Evolutionary conservation across 2,113 vertebrate genomes (phyloP), one percentile per base, ranked within the genome.

Genomic region (Phoenicopterus ruber): DNA sequence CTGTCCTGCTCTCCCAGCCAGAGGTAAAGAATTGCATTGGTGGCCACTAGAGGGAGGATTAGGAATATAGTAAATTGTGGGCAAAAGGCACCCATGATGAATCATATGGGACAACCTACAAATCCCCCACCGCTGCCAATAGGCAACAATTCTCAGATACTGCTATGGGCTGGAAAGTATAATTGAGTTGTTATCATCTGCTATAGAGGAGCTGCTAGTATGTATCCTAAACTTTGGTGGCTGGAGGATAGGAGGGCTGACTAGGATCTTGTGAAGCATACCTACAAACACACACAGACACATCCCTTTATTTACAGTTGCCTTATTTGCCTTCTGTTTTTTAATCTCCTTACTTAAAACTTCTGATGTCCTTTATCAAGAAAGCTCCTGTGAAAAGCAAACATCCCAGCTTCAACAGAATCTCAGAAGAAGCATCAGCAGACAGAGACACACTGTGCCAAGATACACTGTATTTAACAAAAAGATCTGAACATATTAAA

Each of bases 11-110:
- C 96, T 97, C 96, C 97, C 97, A 98, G 97, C 92, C 97, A 98
- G 97, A 97, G 94, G 95, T 97, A 97, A 98, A 98, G 97, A 98
- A 98, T 97, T 97, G 97, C 97, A 97, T 95, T 98, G 97, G 96
- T 98, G 97, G 94, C 97, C 97, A 98, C 98, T 98, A 98, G 97
- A 98, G 97, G 98, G 98, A 98, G 97, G 97, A 98, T 98, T 98
- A 98, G 97, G 97, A 98, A 98, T 98, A 98, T 36, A 97, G 96
- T 98, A 98, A 98, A 82, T 97, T 97, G 96, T 96, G 82, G 97
- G 97, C 95, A 98, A 97, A 98, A 98, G 97, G 96, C 86, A 98
- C 96, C 97, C 97, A 97, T 96, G 96, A 96, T 96, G 96, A 98
- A 86, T 88, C 74, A 70, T 79, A 96, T 97, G 98, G 97, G 97